Conservation (phyloP, 2,113 vertebrate genomes). For the Eurypyga helias region DNA sequence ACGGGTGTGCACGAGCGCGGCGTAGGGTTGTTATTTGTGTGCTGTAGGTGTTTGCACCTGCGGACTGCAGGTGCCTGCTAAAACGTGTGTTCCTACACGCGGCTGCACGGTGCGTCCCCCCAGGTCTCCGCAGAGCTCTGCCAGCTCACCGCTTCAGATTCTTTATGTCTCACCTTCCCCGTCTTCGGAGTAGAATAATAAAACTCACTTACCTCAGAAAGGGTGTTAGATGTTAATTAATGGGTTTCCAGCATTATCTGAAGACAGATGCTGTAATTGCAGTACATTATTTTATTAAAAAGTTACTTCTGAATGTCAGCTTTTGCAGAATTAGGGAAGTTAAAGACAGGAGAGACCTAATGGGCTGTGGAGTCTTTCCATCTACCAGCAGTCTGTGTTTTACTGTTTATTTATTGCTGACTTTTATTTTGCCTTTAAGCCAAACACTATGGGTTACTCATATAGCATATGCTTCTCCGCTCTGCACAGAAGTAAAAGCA, state of each 20-base stretch:
- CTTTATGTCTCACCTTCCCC: neutral
- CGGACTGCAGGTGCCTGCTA: neutral
- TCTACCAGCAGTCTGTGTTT: slow-evolving; percentile 63
- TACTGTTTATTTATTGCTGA: slow-evolving; percentile 72
- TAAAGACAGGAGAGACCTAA: neutral
- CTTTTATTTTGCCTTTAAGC: slow-evolving; percentile 83
- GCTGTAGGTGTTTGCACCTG: slow-evolving; percentile 34
- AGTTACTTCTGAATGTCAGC: neutral
- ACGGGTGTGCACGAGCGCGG: neutral
- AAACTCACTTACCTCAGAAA: neutral
- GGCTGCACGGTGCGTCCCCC: neutral
- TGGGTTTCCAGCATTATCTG: neutral
- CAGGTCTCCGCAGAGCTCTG: neutral
- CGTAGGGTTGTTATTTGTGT: neutral
- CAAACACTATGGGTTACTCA: slow-evolving; percentile 80
- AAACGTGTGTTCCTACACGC: neutral
- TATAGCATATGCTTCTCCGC: slow-evolving; percentile 79
- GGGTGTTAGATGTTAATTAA: neutral
- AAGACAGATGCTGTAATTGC: neutral
- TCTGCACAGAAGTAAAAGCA: slow-evolving; percentile 70
- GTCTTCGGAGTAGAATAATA: neutral
- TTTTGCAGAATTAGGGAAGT: neutral
- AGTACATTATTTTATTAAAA: neutral
- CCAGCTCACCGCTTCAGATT: neutral
- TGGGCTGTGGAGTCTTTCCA: neutral